Evolutionary conservation across 1,140 invertebrate species (phyloP).

Genomic region (Neodiprion virginianus): DNA sequence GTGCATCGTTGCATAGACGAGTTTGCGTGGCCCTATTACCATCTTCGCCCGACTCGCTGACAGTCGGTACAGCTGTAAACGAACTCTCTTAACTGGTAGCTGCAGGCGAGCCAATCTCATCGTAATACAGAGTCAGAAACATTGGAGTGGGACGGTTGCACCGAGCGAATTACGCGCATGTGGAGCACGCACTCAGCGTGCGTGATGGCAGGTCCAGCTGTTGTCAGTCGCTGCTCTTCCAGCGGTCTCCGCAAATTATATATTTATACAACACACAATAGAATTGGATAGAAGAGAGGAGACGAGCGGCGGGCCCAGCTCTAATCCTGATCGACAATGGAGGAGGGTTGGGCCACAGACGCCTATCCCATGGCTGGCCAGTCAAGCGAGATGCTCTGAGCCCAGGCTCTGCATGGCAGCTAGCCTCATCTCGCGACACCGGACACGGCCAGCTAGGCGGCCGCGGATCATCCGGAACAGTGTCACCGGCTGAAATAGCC

Average conservation of each 20-base stretch:
- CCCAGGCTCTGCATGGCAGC: no score
- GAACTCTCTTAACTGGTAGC: no score
- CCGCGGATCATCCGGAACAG: neutral
- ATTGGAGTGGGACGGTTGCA: neutral
- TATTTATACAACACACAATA: neutral
- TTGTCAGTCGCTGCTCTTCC: no score
- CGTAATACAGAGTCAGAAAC: neutral
- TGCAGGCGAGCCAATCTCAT: no score
- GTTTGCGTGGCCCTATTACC: no score
- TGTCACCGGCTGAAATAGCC: constrained; percentile 1
- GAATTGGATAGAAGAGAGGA: neutral
- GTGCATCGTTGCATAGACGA: no score
- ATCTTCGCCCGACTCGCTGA: no score
- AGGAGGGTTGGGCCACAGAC: neutral
- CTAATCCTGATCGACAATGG: neutral
- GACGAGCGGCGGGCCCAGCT: neutral
- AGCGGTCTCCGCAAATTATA: no score
- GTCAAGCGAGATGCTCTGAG: neutral
- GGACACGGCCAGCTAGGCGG: neutral
- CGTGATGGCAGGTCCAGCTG: no score
- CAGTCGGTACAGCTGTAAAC: no score
- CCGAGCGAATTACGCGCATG: no score
- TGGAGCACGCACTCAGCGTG: no score
- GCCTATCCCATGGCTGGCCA: constrained; percentile 6
- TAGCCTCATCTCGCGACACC: neutral